Base-by-base conservation (phyloP, 2,888 invertebrate species). In the Osedax frankpressi region DNA sequence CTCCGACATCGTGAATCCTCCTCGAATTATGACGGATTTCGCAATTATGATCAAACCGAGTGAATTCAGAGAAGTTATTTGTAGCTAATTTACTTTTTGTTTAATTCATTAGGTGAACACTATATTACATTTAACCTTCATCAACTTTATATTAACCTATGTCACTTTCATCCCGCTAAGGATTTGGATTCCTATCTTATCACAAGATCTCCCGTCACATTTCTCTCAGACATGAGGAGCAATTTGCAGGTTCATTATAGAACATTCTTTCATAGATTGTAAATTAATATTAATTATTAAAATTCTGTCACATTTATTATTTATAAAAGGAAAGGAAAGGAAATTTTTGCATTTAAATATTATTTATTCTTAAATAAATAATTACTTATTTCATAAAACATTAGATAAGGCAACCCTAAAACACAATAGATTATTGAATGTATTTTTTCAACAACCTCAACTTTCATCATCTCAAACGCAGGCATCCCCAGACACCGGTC, bases 141-240 rank as follows among this genome's bases (percentile, higher is more conserved):
- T 11, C 24, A n/a, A 3, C 24, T 6, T 24, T 65, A 3, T 24
- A 65, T 14, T 65, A 6, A 26, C 11, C 11, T 24, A 24, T 65
- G 65, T 24, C 19, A 6, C 44, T 11, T 28, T 69, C 28, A 27
- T n/a, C 59, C 24, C 1, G 76, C 76, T 2, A 75, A 86, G 84
- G 95, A 97, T 83, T 86, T 98, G 78, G 98, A 99, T 83, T 93
- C 94, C 2, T 99, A 98, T 84, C 86, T 99, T 79, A 94, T 94
- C 83, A 92, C 92, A 0, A 88, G 96, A 27, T 90, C 94, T 3
- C 96, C 96, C 0, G 95, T 96, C 3, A 95, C 94, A 0, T 96
- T 97, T 86, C 86, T 96, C 26, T 92, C 94, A 0, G 96, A 96
- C 81, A 86, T 97, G 75, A 88, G 79, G 30, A 90, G 92, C 80